Conservation (phyloP, 2,888 invertebrate species). For the Nasonia oneida region DNA sequence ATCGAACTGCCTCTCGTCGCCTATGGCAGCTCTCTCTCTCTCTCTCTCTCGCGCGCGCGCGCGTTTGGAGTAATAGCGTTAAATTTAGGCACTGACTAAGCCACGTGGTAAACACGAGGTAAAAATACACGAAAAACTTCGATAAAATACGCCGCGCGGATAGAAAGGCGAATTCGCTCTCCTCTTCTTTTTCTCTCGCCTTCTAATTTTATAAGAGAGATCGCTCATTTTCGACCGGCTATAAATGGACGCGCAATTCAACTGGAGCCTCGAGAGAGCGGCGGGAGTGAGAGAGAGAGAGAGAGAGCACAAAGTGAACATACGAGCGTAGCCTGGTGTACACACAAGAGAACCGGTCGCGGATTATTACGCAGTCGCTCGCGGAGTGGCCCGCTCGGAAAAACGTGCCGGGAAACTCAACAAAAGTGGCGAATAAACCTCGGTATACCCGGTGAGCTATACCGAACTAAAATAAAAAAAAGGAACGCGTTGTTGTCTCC, state of each 20-base stretch:
- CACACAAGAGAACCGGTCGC: constrained; percentile 4
- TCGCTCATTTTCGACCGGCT: background rate
- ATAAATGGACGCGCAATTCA: background rate
- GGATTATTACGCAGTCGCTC: constrained; percentile 3
- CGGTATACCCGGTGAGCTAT: background rate
- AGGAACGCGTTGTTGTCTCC: too few species aligned
- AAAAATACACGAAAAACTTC: constrained; percentile 66
- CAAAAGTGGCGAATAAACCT: background rate
- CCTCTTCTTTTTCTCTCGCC: background rate
- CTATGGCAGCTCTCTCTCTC: background rate
- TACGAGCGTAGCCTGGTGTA: background rate
- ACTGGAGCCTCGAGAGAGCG: too few species aligned
- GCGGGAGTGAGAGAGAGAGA: too few species aligned
- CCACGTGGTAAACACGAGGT: constrained; percentile 67
- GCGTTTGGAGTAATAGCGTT: constrained; percentile 63
- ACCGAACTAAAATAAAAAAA: background rate
- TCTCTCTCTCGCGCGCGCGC: too few species aligned
- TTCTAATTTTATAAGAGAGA: background rate
- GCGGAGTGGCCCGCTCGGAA: background rate
- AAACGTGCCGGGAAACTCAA: constrained; percentile 10
- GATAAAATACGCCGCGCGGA: background rate
- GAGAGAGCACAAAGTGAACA: background rate
- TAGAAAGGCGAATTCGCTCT: background rate
- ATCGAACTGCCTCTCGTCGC: background rate
- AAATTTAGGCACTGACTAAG: constrained; percentile 74